phyloP scores from a whole-genome alignment of 2,888 invertebrate species.

The Fragum sueziense region DNA sequence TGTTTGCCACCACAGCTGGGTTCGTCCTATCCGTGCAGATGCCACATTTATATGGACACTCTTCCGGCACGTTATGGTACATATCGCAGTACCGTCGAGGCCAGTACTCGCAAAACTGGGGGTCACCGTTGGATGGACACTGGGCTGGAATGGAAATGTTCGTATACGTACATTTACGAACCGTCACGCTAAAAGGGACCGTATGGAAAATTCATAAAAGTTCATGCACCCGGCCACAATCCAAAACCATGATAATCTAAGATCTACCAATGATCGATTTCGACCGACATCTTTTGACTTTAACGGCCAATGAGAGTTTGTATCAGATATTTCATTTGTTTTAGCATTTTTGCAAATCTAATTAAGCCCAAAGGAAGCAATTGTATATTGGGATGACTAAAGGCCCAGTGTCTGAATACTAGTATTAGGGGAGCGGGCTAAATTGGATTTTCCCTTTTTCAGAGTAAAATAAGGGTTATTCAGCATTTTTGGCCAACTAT shows the following conservation, averaged over 20 bases:
- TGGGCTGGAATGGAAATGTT: conserved; percentile 65
- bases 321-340: neutral
- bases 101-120: conserved; percentile 62
- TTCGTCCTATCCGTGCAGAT: conserved; percentile 51
- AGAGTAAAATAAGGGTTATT: too few relatives aligned
- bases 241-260: neutral
- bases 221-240: neutral
- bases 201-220: neutral
- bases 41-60: conserved; percentile 71
- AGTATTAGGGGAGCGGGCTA: too few relatives aligned
- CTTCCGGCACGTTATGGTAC: conserved; percentile 69
- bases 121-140: conserved; percentile 63
- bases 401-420: too few relatives aligned
- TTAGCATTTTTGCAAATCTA: neutral
- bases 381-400: neutral
- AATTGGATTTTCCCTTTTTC: too few relatives aligned
- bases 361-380: neutral
- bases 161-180: neutral
- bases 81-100: conserved; percentile 57
- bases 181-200: too few relatives aligned
- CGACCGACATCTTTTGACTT: too few relatives aligned
- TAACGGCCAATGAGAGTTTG: too few relatives aligned
- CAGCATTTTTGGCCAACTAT: too few relatives aligned
- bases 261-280: neutral
- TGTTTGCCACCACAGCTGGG: neutral